A percentile compares a stretch with the other conserved stretches of the same genome.
phyloP scores from a whole-genome alignment of 2,888 invertebrate genomes.

The Spilarctia lutea region DNA sequence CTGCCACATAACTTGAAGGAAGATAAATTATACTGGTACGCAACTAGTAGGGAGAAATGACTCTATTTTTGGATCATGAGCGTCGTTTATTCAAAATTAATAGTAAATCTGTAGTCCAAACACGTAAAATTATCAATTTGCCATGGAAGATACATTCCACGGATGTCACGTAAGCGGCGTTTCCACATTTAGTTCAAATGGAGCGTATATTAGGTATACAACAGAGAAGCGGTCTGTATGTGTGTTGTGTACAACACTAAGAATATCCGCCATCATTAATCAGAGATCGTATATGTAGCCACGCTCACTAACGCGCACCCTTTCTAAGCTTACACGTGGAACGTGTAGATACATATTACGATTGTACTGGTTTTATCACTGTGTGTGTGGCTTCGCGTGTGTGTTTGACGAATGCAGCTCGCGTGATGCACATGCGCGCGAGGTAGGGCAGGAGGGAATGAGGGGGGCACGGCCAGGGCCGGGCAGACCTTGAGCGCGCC shows the following conservation, averaged over 20 bases:
- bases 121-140: conserved; percentile 30
- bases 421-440: conserved; percentile 72
- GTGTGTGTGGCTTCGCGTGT: conserved; percentile 42
- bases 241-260: conserved; percentile 52
- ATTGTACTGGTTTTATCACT: conserved; percentile 29
- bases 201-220: conserved; percentile 47
- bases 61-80: neutral
- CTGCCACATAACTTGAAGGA: neutral
- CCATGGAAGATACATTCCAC: conserved; percentile 53
- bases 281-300: conserved; percentile 53
- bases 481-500: conserved; percentile 81
- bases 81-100: neutral
- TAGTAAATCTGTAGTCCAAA: conserved; percentile 9
- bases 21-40: neutral
- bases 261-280: conserved; percentile 64
- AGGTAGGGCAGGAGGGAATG: conserved; percentile 51
- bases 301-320: conserved; percentile 60
- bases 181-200: conserved; percentile 71
- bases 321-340: conserved; percentile 56
- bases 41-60: neutral
- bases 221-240: conserved; percentile 39
- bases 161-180: conserved; percentile 68
- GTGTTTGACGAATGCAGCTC: conserved; percentile 67
- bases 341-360: conserved; percentile 28
- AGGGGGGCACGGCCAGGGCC: conserved; percentile 75